These are phyloP conservation scores for Megaustenia siamemsis DNA, from an alignment of 2,888 invertebrate genomes.

Conservation along the genomic window DNA sequence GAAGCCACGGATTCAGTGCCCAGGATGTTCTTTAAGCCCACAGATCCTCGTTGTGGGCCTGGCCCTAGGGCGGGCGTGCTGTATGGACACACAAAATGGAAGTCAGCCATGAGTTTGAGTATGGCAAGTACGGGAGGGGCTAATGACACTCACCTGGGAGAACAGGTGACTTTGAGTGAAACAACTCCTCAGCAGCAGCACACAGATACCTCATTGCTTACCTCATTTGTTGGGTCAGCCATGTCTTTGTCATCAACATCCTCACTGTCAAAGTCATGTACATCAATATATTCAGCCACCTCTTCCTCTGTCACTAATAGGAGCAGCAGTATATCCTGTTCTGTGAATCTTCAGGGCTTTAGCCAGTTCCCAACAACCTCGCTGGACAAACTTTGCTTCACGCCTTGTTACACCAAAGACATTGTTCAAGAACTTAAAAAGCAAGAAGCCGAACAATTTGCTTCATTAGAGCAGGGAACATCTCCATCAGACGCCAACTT, in stretches of 20 bases:
- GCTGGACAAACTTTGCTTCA: constrained; percentile 78
- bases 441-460: constrained; percentile 54
- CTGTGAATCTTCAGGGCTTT: constrained; percentile 38
- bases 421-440: constrained; percentile 53
- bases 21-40: constrained; percentile 5
- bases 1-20: not conserved
- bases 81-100: constrained; percentile 29
- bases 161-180: not conserved
- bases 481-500: constrained; percentile 45
- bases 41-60: not conserved
- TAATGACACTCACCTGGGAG: not conserved
- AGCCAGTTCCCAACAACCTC: constrained; percentile 76
- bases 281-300: constrained; percentile 16
- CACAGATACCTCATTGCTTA: constrained; percentile 34
- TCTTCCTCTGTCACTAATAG: constrained; percentile 12
- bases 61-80: not conserved
- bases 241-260: constrained; percentile 42
- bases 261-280: constrained; percentile 33
- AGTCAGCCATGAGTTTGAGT: constrained; percentile 14
- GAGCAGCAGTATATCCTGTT: constrained; percentile 39
- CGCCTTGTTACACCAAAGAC: constrained; percentile 76
- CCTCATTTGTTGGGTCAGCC: constrained; percentile 37
- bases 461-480: constrained; percentile 58
- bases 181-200: constrained; percentile 20
- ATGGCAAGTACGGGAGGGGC: not conserved